phyloP scores from a whole-genome alignment of 2,797 vertebrate genomes.

The Clamator glandarius region DNA sequence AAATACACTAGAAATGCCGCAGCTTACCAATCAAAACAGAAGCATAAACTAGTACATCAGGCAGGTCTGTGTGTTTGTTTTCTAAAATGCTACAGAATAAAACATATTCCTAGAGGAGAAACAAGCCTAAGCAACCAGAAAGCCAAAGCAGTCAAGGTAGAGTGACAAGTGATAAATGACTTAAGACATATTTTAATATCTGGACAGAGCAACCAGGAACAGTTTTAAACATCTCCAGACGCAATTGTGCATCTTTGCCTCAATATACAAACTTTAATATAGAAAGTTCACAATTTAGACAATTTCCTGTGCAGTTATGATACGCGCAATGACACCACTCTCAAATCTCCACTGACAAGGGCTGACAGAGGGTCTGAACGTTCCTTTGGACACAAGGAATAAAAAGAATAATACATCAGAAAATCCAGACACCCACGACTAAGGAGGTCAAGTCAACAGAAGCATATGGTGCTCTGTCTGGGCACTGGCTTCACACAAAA shows the following conservation, averaged over 20 bases:
- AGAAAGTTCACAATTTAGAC: neutral
- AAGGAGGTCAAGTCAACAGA: conserved; percentile 62
- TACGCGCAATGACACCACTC: neutral
- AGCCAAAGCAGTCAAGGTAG: neutral
- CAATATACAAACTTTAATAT: neutral
- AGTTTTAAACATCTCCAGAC: neutral
- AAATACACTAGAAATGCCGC: neutral
- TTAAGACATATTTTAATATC: neutral
- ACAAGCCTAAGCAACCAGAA: neutral
- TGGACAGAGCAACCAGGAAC: neutral
- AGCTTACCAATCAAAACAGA: neutral
- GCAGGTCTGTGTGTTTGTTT: neutral
- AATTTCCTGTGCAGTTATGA: neutral
- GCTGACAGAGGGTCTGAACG: neutral
- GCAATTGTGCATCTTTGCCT: neutral
- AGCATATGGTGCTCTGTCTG: conserved; percentile 65
- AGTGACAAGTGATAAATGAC: neutral
- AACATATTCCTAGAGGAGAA: neutral
- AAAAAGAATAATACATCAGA: neutral
- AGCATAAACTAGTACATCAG: neutral
- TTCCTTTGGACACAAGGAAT: neutral
- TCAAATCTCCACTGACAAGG: neutral
- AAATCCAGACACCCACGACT: conserved; percentile 22
- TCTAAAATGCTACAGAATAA: neutral
- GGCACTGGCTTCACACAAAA: conserved; percentile 43